Conservation (phyloP, 1,140 invertebrate genomes). For the Bombus haemorrhoidalis region DNA sequence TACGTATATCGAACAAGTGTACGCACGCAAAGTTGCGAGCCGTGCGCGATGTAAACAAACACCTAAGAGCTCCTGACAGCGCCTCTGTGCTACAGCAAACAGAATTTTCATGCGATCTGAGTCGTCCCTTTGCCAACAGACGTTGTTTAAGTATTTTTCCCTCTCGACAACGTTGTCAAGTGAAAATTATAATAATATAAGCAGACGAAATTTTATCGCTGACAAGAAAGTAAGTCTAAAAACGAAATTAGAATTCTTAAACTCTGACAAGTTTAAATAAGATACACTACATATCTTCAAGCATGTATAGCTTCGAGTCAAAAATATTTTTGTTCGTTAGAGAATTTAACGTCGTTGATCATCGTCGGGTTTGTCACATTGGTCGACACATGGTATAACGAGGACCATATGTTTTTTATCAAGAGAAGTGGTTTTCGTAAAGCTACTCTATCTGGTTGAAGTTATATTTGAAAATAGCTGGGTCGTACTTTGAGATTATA, state of each 20-base stretch:
- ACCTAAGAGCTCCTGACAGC: slow-evolving; percentile 11
- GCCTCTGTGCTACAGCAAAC: slow-evolving; percentile 22
- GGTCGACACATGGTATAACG: neutral
- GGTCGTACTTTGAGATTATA: neutral
- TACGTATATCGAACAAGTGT: slow-evolving; percentile 6
- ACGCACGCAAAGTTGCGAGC: slow-evolving; percentile 11
- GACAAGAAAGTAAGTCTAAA: neutral
- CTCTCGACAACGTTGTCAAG: neutral
- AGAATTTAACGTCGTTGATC: neutral
- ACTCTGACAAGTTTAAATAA: neutral
- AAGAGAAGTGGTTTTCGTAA: neutral
- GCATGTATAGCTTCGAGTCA: neutral
- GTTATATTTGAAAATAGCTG: neutral
- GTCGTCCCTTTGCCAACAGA: slow-evolving; percentile 9
- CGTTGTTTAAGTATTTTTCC: slow-evolving; percentile 30
- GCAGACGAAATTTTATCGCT: neutral
- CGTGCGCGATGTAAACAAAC: slow-evolving; percentile 35
- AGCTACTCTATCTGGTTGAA: neutral
- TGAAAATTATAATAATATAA: neutral
- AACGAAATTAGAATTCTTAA: neutral
- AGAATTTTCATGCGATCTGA: slow-evolving; percentile 43
- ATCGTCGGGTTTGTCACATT: neutral
- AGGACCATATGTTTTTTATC: slow-evolving; percentile 25
- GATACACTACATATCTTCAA: neutral
- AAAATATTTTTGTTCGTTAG: neutral